Percentiles rank a stretch among this genome's conserved stretches.
phyloP scores from a whole-genome alignment of 1,140 invertebrate genomes.

The Heterodera schachtii region DNA sequence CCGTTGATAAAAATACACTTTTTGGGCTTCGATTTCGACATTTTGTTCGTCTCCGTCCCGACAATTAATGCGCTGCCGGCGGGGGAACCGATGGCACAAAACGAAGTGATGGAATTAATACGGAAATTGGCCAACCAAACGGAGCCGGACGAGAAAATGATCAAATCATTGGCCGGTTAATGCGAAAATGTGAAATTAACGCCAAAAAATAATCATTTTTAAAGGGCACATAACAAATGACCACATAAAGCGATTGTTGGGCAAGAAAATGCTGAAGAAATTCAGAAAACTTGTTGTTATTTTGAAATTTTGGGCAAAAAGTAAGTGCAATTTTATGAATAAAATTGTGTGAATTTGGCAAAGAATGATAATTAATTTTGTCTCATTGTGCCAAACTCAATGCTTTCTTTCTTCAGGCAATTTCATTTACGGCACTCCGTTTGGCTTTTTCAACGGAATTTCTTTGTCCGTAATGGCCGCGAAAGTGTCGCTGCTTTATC shows the following conservation, averaged over 20 bases:
- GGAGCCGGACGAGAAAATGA: neutral
- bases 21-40: neutral
- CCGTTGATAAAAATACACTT: neutral
- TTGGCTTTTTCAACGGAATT: slow-evolving; percentile 17
- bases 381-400: neutral
- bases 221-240: neutral
- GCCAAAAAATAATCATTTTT: neutral
- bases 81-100: neutral
- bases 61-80: neutral
- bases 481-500: slow-evolving; percentile 1
- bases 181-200: neutral
- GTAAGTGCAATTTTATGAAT: neutral
- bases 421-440: slow-evolving; percentile 6
- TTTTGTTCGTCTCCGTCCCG: neutral
- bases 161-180: neutral
- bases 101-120: neutral
- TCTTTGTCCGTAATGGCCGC: slow-evolving; percentile 6
- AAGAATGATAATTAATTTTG: neutral
- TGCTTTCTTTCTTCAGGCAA: neutral
- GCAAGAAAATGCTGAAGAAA: neutral
- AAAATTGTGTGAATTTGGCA: neutral
- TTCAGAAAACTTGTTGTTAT: neutral
- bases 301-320: neutral
- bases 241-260: neutral
- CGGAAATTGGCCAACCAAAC: neutral